Base-by-base conservation (phyloP, 1,140 invertebrate species). In the Lepidurus arcticus region DNA sequence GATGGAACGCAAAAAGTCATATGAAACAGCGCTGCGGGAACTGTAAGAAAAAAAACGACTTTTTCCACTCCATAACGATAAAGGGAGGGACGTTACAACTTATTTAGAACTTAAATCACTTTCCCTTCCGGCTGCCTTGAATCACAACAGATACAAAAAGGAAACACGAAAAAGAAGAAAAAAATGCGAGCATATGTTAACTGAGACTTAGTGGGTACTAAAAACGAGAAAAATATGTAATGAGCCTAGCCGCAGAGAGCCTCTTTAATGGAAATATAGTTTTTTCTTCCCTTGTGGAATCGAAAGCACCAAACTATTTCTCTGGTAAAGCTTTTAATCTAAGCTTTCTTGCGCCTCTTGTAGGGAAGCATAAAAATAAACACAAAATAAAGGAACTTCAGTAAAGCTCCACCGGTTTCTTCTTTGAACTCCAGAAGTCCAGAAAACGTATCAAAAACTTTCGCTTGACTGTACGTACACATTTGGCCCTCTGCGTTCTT, bases 391-490 rank as follows among this genome's bases (percentile, higher is more conserved):
- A 65, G 1, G 13, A 65, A 65, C 53, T 65, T 16, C 53, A 65
- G 21, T 65, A 65, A 65, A 16, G 13, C 34, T 34, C 34, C 34
- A 34, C 34, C 3, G 34, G 34, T 7, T 21, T 65, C 13, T 16
- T 16, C 53, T 65, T 65, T 11, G 13, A 65, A 65, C 16, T n/a
- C 16, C 7, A n/a, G 53, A n/a, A 13, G 53, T 21, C 6, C 53
- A n/a, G 53, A 65, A 65, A 65, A 65, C 53, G 21, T 65, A 65
- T 65, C 8, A 65, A 65, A 65, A 65, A 65, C 13, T 11, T 65
- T 65, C 53, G n/a, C 53, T 7, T 21, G 53, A 16, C 53, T 65
- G 53, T 13, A 65, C n/a, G n/a, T n/a, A n/a, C n/a, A n/a, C 21
- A n/a, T 65, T 21, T 65, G 53, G 53, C 53, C 16, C 53, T 13